Percentiles rank a stretch among this genome's conserved stretches.
These are phyloP conservation scores for Hydropsyche betteni DNA, from an alignment of 2,888 invertebrate genomes.

Conservation along the genomic window DNA sequence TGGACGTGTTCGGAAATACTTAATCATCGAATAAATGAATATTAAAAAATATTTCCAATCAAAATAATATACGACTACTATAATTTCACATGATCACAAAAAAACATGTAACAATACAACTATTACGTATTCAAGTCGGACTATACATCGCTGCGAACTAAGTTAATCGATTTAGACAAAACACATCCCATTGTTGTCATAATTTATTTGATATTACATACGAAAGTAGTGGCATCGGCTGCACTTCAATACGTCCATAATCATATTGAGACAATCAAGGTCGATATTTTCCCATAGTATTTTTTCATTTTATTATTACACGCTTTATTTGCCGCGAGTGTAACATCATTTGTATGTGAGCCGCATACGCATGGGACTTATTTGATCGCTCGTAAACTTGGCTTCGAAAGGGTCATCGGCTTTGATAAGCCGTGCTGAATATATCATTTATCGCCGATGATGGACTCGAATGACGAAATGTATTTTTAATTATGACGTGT, in stretches of 20 bases:
- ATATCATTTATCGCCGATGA: too few relatives aligned
- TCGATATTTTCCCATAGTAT: constrained; percentile 17
- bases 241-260: constrained; percentile 10
- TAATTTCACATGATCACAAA: too few relatives aligned
- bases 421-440: constrained; percentile 6
- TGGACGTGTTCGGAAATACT: too few relatives aligned
- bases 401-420: constrained; percentile 20
- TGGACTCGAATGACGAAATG: too few relatives aligned
- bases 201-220: constrained; percentile 22
- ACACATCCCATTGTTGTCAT: constrained; percentile 17
- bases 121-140: too few relatives aligned
- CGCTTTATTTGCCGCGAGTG: constrained; percentile 1
- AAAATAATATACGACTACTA: too few relatives aligned
- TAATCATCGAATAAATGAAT: too few relatives aligned
- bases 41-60: too few relatives aligned
- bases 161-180: not conserved
- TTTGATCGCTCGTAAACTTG: constrained; percentile 21
- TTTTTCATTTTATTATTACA: not conserved
- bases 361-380: not conserved
- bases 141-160: too few relatives aligned
- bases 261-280: constrained; percentile 20
- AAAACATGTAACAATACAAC: too few relatives aligned
- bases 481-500: too few relatives aligned
- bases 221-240: not conserved
- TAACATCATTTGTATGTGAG: not conserved